These are phyloP conservation scores for Galerucella nymphaeae DNA, from an alignment of 2,888 invertebrate genomes.

Conservation along the genomic window DNA sequence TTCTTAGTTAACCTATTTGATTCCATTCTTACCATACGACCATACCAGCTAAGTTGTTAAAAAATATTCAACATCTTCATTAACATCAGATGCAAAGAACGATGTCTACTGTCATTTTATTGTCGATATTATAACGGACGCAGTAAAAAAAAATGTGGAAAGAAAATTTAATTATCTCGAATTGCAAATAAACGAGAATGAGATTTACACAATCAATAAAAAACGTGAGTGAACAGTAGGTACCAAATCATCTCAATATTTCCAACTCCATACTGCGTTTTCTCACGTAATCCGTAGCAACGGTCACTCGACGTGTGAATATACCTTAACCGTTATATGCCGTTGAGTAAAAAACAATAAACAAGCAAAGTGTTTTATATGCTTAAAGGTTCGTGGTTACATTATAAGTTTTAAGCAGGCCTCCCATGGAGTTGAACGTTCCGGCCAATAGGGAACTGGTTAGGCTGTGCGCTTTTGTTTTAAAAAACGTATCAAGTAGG, in stretches of 20 bases:
- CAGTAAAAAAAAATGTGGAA: too few relatives aligned
- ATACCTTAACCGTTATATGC: slow-evolving; percentile 7
- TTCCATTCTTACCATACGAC: too few relatives aligned
- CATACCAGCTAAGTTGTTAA: too few relatives aligned
- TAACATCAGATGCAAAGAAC: too few relatives aligned
- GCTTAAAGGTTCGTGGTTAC: slow-evolving; percentile 49
- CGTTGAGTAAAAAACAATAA: slow-evolving; percentile 16
- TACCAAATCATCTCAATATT: not conserved
- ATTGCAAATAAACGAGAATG: too few relatives aligned
- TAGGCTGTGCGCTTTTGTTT: slow-evolving; percentile 55
- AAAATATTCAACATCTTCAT: too few relatives aligned
- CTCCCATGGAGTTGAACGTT: slow-evolving; percentile 56
- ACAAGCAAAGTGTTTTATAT: slow-evolving; percentile 41
- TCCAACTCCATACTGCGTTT: not conserved
- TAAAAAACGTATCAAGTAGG: slow-evolving; percentile 57
- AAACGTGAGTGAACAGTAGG: too few relatives aligned
- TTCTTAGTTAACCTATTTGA: too few relatives aligned
- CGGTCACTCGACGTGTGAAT: slow-evolving; percentile 3
- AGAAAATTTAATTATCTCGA: too few relatives aligned
- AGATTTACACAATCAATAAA: too few relatives aligned
- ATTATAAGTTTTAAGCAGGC: slow-evolving; percentile 55
- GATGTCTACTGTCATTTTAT: too few relatives aligned
- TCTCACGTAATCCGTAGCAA: not conserved
- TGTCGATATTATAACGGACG: too few relatives aligned
- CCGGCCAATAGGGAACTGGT: slow-evolving; percentile 54